phyloP scores from a whole-genome alignment of 2,113 vertebrate genomes.

The Colistium nudipinnis region DNA sequence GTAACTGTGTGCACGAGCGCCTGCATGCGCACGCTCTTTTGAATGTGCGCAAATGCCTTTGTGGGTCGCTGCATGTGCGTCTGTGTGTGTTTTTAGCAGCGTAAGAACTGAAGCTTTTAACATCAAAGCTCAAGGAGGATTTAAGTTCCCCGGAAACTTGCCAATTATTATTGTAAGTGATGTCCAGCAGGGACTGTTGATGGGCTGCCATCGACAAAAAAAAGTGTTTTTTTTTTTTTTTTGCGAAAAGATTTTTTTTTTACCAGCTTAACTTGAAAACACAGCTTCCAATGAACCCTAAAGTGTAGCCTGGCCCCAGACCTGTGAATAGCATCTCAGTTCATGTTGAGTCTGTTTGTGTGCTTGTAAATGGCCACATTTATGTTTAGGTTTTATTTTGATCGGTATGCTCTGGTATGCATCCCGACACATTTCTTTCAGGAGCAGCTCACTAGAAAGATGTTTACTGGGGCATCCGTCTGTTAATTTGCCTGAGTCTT shows the following conservation, averaged over 20 bases:
- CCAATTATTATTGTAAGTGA: conserved; percentile 58
- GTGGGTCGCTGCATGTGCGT: conserved; percentile 51
- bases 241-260: too few species aligned
- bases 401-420: not conserved
- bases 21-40: conserved; percentile 27
- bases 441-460: not conserved
- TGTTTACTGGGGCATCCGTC: not conserved
- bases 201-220: conserved; percentile 24
- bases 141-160: conserved; percentile 59
- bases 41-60: conserved; percentile 42
- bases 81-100: conserved; percentile 33
- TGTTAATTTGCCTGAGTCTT: not conserved
- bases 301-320: not conserved
- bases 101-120: conserved; percentile 68
- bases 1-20: not conserved
- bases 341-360: conserved; percentile 4
- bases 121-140: conserved; percentile 58
- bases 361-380: conserved; percentile 9
- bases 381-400: not conserved
- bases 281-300: not conserved
- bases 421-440: not conserved
- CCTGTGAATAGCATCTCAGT: conserved; percentile 5
- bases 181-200: conserved; percentile 65
- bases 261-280: not conserved
- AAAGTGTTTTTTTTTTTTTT: conserved; percentile 12